Conservation (phyloP, 1,140 invertebrate species). For the Charaxes varanes region DNA sequence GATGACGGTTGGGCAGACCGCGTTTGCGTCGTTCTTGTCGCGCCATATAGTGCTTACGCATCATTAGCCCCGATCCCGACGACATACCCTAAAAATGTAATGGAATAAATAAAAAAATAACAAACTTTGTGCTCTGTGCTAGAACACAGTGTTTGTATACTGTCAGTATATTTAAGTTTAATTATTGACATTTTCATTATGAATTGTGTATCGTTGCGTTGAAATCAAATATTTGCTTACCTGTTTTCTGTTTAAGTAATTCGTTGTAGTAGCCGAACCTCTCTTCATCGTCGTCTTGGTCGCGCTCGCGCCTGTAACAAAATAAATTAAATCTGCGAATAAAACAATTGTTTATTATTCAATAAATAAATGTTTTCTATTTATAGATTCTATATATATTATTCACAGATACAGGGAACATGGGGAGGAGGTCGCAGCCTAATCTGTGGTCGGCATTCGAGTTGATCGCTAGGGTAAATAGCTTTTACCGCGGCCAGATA, state of each 20-base stretch:
- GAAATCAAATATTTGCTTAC: too few species aligned
- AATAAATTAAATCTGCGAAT: neutral
- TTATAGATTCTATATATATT: neutral
- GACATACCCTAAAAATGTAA: conserved; percentile 35
- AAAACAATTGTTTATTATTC: neutral
- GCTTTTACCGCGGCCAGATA: too few species aligned
- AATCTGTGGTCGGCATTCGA: too few species aligned
- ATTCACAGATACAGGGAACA: too few species aligned
- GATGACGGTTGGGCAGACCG: conserved; percentile 34
- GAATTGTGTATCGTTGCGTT: too few species aligned
- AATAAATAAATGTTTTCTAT: neutral
- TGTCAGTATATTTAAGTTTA: too few species aligned
- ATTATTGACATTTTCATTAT: too few species aligned
- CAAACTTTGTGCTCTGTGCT: too few species aligned
- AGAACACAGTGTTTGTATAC: too few species aligned
- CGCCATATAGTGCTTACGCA: conserved; percentile 71
- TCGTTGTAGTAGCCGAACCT: conserved; percentile 49
- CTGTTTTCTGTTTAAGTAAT: conserved; percentile 71
- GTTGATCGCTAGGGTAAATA: too few species aligned
- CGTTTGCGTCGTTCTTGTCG: conserved; percentile 64
- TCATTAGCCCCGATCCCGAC: conserved; percentile 60
- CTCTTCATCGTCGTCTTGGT: conserved; percentile 52
- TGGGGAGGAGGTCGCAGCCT: too few species aligned
- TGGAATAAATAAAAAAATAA: too few species aligned
- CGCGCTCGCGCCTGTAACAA: conserved; percentile 25